Conservation (phyloP, 2,113 vertebrate genomes). For the Oenanthe oenanthe region DNA sequence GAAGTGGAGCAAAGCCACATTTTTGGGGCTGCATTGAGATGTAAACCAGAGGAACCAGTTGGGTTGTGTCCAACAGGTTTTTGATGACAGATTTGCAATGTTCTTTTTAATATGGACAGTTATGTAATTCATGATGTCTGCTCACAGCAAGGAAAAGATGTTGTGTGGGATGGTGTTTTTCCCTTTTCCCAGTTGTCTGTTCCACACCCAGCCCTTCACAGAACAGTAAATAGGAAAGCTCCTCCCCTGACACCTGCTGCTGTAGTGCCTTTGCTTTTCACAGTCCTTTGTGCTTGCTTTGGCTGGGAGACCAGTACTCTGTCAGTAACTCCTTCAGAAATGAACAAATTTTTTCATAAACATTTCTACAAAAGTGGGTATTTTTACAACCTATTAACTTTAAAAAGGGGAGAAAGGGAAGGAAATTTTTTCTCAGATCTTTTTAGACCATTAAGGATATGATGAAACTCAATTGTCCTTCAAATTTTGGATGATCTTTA, state of each 20-base stretch:
- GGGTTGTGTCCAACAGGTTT: neutral
- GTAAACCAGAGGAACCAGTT: neutral
- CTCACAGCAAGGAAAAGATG: neutral
- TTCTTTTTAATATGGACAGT: neutral
- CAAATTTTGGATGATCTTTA: constrained; percentile 2
- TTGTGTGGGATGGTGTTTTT: neutral
- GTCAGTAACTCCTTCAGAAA: neutral
- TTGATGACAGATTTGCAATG: neutral
- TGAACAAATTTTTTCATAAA: neutral
- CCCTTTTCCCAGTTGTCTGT: neutral
- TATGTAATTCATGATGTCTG: neutral
- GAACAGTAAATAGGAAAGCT: neutral
- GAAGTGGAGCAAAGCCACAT: neutral
- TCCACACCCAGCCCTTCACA: neutral
- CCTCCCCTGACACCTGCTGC: neutral
- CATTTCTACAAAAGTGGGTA: rapidly evolving
- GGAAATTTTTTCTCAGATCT: neutral
- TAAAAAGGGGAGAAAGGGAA: neutral
- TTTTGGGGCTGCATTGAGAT: neutral
- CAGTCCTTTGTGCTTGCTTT: neutral
- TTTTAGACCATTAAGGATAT: neutral
- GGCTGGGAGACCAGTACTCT: neutral
- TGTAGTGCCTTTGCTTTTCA: neutral
- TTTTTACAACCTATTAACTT: neutral
- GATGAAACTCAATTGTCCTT: neutral